Evolutionary conservation across 1,140 invertebrate species (phyloP), one percentile per base, ranked within the genome.

Genomic region (Drosophila yakuba): DNA sequence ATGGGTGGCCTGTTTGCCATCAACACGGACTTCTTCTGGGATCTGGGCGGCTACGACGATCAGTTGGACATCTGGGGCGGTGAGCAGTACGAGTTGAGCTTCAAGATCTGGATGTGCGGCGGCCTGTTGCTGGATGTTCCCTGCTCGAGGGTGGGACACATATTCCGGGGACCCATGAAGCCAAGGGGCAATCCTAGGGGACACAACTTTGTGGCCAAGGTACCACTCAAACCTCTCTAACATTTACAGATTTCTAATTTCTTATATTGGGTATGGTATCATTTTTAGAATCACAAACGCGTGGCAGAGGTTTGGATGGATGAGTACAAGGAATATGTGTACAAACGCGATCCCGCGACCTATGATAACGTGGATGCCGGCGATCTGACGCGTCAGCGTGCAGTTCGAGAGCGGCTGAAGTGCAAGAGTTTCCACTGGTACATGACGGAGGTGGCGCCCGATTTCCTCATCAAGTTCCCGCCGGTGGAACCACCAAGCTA

Each of bases 41-140:
- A 99, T 93, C 93, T 99, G 61, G 98, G 98, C 10, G 97, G 97
- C 3, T 99, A 99, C 90, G 98, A 99, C 93, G 95, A 95, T 20
- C 95, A 95, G 25, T 94, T 99, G 85, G 98, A 97, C 72, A 96
- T 95, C 93, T 99, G 98, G 98, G 98, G 98, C 35, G 98, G 98
- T 14, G 98, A 99, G 92, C 99, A 99, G 88, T 96, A 99, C 64
- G 98, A 99, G 93, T 94, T 99, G 55, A 99, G 98, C 50, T 99
- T 99, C 80, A 97, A 99, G 93, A 97, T 98, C 50, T 97, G 96
- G 96, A 96, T 96, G 90, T 96, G 96, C 74, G 98, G 94, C 93
- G 99, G 99, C 86, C 96, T 96, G 94, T 97, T 97, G 97, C 95
- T 94, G 92, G 98, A 94, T 93, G 95, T 94, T 12, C 98, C 98